Evolutionary conservation across 2,113 vertebrate species (phyloP), one percentile per base, ranked within the genome.

Genomic region (Lophura nycthemera): DNA sequence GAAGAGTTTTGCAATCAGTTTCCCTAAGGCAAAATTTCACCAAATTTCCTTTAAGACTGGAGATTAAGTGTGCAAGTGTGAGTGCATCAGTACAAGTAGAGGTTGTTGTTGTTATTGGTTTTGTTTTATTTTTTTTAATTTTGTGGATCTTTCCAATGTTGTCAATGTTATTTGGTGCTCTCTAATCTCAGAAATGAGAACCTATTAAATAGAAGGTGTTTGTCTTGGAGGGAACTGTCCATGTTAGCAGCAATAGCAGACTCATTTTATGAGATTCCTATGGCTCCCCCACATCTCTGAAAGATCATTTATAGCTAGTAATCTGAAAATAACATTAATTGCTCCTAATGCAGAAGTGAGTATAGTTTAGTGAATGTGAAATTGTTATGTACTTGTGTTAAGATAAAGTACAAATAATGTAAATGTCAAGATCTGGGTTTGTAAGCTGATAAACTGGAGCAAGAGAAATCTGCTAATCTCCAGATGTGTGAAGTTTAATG

Each of bases 381-480:
- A 65, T 42, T 17, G n/a, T 63, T 24, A 2, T 27, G 10, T 36
- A 65, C 12, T 45, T 8, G 30, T 85, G 13, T 83, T 83, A 42
- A 74, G 60, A 12, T 36, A 38, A 87, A 96, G 36, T 66, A 83
- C 10, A 90, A 67, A 83, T 85, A 60, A 93, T 1, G 1, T 80
- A 83, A 79, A 79, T 29, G 22, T 72, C 27, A 45, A 59, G 21
- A 50, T 88, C 86, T 86, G 40, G 12, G 74, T 83, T 86, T 93
- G 56, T 50, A 80, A 70, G 19, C 60, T 74, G 76, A 59, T 94
- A 54, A 83, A 1, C 64, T 71, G 14, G 32, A 50, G 32, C 79
- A 47, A 83, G 3, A 84, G 87, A 80, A 91, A 83, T 83, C 50
- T 89, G 43, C 50, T 90, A 54, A 86, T 92, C 67, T 80, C 67